These are phyloP conservation scores for Bombyx mandarina DNA, from an alignment of 1,140 invertebrate species.

Conservation along the genomic window DNA sequence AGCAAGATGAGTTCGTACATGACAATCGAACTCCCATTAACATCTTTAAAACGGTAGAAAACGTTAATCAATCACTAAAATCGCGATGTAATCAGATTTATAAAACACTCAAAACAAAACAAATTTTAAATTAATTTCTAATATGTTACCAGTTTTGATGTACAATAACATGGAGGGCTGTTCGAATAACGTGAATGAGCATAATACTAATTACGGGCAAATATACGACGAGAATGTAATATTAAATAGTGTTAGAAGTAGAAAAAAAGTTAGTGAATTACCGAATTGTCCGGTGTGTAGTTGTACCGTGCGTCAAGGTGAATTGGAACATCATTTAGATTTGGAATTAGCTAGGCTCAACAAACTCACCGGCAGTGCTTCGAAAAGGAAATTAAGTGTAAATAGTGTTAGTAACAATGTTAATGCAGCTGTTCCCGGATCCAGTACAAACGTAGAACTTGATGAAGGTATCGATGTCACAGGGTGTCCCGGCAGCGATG, in stretches of 20 bases:
- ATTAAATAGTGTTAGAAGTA: conserved; percentile 53
- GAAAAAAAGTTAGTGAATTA: conserved; percentile 59
- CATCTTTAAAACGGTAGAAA: conserved; percentile 17
- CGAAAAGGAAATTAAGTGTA: conserved; percentile 47
- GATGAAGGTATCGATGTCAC: conserved; percentile 53
- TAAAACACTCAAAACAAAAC: conserved; percentile 21
- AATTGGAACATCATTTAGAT: conserved; percentile 53
- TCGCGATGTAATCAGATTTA: conserved; percentile 59
- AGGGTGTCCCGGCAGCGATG: conserved; percentile 58
- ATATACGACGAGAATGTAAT: conserved; percentile 54
- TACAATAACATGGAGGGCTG: conserved; percentile 57
- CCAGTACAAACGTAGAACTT: conserved; percentile 22
- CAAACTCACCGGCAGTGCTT: conserved; percentile 41
- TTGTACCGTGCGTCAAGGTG: conserved; percentile 59
- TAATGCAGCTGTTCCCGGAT: conserved; percentile 21
- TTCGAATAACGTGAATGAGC: conserved; percentile 31
- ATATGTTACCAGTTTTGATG: conserved; percentile 57
- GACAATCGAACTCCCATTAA: conserved; percentile 38
- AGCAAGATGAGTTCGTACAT: conserved; percentile 42
- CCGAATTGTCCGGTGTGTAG: conserved; percentile 65
- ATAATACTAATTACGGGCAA: conserved; percentile 26
- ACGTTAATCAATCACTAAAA: conserved; percentile 22
- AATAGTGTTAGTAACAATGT: conserved; percentile 36
- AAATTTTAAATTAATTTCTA: conserved; percentile 16
- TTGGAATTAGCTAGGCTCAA: conserved; percentile 59